A percentile compares a stretch with the other conserved stretches of the same genome.
These are phyloP conservation scores for Sycobia sp. DNA, from an alignment of 1,140 invertebrate species.

Conservation along the genomic window DNA sequence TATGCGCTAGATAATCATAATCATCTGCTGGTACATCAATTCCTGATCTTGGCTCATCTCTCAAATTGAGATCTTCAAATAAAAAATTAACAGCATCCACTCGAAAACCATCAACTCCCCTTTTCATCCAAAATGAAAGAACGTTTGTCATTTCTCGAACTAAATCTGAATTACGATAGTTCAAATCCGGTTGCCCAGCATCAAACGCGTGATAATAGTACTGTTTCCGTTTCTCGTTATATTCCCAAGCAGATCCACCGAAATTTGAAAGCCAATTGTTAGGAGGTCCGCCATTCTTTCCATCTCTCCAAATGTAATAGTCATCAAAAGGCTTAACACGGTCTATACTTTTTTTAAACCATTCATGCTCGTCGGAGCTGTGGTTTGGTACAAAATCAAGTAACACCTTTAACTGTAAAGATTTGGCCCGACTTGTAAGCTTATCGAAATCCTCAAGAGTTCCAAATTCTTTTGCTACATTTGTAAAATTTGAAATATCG, in stretches of 20 bases:
- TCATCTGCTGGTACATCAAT: constrained; percentile 58
- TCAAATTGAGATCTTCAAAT: constrained; percentile 64
- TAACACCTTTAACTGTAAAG: constrained; percentile 37
- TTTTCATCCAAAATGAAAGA: constrained; percentile 69
- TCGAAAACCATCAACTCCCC: constrained; percentile 74
- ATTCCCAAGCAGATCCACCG: constrained; percentile 64
- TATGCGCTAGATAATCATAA: constrained; percentile 66
- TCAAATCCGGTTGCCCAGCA: constrained; percentile 71
- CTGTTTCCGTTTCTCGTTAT: constrained; percentile 60
- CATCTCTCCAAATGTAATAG: constrained; percentile 74
- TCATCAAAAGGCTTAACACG: constrained; percentile 67
- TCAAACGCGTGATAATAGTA: constrained; percentile 70
- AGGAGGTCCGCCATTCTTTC: constrained; percentile 48
- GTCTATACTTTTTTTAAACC: constrained; percentile 71
- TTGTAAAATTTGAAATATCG: constrained; percentile 36
- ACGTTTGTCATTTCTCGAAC: constrained; percentile 66
- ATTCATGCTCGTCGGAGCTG: constrained; percentile 70
- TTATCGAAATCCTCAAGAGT: too few species aligned
- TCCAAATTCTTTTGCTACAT: constrained; percentile 55
- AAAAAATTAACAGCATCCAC: constrained; percentile 67
- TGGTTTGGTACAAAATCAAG: constrained; percentile 13
- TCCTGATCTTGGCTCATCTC: constrained; percentile 66
- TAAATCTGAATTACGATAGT: constrained; percentile 67
- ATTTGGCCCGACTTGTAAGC: not conserved
- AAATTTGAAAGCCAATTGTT: constrained; percentile 56